These are phyloP conservation scores for Anhinga anhinga DNA, from an alignment of 2,113 vertebrate species.

Conservation along the genomic window DNA sequence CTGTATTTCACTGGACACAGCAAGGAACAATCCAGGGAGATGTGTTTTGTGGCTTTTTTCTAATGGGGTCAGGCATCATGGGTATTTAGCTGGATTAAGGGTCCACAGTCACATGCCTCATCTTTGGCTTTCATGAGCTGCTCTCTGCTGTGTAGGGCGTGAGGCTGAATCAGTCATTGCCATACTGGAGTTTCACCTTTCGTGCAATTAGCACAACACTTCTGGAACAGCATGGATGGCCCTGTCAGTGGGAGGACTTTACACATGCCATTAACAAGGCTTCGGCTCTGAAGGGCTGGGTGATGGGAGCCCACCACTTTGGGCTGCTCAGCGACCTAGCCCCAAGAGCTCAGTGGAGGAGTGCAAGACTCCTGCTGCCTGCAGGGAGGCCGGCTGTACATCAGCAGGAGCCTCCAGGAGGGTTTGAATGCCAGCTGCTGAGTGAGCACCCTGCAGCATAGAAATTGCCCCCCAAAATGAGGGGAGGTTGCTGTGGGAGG, in stretches of 20 bases:
- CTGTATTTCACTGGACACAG: neutral
- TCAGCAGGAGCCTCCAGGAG: neutral
- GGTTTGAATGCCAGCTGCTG: neutral
- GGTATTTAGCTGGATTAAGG: constrained; percentile 13
- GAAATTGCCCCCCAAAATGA: neutral
- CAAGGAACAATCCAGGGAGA: neutral
- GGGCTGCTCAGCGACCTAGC: neutral
- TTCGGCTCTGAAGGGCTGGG: neutral
- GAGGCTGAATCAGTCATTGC: neutral
- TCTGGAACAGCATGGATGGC: neutral
- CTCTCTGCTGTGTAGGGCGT: neutral
- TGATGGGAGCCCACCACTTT: neutral
- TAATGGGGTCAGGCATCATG: neutral
- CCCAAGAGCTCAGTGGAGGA: neutral
- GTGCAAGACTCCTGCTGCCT: neutral
- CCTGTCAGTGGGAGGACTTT: neutral
- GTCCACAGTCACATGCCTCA: neutral
- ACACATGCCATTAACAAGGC: neutral
- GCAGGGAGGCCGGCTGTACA: fast-evolving
- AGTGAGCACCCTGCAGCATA: neutral
- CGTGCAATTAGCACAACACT: neutral
- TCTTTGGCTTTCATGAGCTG: neutral
- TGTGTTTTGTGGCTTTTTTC: neutral
- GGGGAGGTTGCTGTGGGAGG: neutral
- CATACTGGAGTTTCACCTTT: neutral